Evolutionary conservation across 2,797 vertebrate species (phyloP).

Genomic region (Channallabes apus): DNA sequence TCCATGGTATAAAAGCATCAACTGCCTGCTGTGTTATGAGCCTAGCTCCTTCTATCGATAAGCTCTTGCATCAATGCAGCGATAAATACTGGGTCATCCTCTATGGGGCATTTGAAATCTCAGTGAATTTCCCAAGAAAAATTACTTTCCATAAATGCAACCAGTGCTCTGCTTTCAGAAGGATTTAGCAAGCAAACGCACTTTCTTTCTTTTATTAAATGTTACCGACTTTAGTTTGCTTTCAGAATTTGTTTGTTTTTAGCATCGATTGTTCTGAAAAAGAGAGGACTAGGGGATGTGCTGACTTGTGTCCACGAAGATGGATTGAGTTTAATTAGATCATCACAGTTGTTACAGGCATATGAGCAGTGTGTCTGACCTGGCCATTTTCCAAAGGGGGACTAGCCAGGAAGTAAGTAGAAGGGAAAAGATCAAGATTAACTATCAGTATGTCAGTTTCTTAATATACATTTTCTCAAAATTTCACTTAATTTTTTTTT

Average conservation of each 20-base stretch:
- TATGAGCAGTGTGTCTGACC: conserved; percentile 1
- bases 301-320: conserved; percentile 51
- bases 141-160: conserved; percentile 16
- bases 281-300: conserved; percentile 23
- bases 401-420: not conserved
- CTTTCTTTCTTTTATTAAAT: conserved; percentile 25
- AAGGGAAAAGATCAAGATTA: not conserved
- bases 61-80: conserved; percentile 29
- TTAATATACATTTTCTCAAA: not conserved
- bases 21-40: not conserved
- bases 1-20: conserved; percentile 17
- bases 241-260: conserved; percentile 15
- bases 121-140: conserved; percentile 35
- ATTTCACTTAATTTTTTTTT: not conserved
- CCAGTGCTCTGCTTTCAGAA: conserved; percentile 18
- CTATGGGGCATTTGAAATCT: conserved; percentile 27
- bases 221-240: conserved; percentile 9
- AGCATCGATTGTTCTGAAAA: not conserved
- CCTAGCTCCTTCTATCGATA: not conserved
- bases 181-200: conserved; percentile 29
- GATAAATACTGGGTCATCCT: conserved; percentile 31
- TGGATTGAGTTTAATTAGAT: conserved; percentile 51
- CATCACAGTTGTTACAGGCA: conserved; percentile 31
- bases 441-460: not conserved
- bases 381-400: not conserved